These are phyloP conservation scores for Patagioenas fasciata DNA, from an alignment of 2,113 vertebrate species.

Conservation along the genomic window DNA sequence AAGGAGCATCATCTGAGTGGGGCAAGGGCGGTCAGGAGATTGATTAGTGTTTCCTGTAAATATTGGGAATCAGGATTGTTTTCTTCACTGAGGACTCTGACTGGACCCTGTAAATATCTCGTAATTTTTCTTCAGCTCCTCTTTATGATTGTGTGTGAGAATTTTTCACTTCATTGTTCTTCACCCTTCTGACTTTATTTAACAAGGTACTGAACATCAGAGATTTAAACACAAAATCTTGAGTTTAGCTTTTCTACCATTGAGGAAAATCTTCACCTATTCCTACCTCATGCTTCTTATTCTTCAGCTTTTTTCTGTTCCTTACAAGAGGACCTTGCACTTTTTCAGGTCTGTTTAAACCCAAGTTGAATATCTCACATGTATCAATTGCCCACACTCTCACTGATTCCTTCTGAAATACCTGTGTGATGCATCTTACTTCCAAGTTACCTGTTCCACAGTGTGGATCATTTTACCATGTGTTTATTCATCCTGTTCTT, in stretches of 20 bases:
- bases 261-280: background rate
- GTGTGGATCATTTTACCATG: background rate
- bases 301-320: background rate
- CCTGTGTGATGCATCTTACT: background rate
- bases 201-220: background rate
- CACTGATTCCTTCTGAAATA: background rate
- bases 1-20: accelerated
- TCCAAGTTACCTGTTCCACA: background rate
- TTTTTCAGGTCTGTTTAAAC: background rate
- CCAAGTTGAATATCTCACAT: background rate
- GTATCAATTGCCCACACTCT: background rate
- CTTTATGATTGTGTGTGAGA: background rate
- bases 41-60: background rate
- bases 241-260: background rate
- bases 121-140: background rate
- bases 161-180: background rate
- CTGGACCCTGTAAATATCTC: background rate
- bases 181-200: background rate
- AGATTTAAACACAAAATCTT: background rate
- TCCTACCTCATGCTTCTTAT: accelerated
- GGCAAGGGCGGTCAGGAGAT: accelerated
- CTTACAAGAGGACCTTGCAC: background rate
- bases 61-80: accelerated
- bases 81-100: background rate
- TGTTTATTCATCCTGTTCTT: background rate